These are phyloP conservation scores for Amphiduros pacificus DNA, from an alignment of 2,888 invertebrate genomes.

Conservation along the genomic window DNA sequence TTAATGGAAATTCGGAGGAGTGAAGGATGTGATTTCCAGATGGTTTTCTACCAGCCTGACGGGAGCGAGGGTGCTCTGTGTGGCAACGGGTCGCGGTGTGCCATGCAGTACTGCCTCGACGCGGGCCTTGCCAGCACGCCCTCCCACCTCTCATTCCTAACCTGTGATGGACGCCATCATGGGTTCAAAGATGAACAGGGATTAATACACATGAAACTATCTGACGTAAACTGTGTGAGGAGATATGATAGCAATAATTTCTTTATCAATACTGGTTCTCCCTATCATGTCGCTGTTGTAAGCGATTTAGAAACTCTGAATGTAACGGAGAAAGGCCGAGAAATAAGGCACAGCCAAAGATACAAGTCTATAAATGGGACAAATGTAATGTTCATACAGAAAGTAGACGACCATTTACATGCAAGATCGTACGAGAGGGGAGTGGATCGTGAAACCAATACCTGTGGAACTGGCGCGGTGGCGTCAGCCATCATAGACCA, in stretches of 20 bases:
- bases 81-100: conserved; percentile 38
- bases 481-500: conserved; percentile 33
- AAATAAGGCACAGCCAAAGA: conserved; percentile 17
- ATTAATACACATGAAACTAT: too few relatives aligned
- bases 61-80: conserved; percentile 32
- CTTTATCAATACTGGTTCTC: conserved; percentile 35
- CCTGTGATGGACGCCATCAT: conserved; percentile 1
- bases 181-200: neutral
- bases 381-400: conserved; percentile 33
- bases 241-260: conserved; percentile 20
- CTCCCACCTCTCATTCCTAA: conserved; percentile 5
- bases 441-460: conserved; percentile 35
- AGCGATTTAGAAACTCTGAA: conserved; percentile 18
- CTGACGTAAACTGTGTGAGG: too few relatives aligned
- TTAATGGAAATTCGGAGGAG: too few relatives aligned
- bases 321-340: conserved; percentile 23
- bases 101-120: conserved; percentile 28
- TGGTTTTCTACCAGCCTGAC: conserved; percentile 32
- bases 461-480: conserved; percentile 40
- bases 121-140: conserved; percentile 19
- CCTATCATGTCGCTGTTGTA: conserved; percentile 35
- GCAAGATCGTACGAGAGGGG: conserved; percentile 36
- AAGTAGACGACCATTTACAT: too few relatives aligned
- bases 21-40: too few relatives aligned
- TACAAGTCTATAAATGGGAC: conserved; percentile 22